Evolutionary conservation across 2,888 invertebrate species (phyloP).

Genomic region (Drosophila niveifrons): DNA sequence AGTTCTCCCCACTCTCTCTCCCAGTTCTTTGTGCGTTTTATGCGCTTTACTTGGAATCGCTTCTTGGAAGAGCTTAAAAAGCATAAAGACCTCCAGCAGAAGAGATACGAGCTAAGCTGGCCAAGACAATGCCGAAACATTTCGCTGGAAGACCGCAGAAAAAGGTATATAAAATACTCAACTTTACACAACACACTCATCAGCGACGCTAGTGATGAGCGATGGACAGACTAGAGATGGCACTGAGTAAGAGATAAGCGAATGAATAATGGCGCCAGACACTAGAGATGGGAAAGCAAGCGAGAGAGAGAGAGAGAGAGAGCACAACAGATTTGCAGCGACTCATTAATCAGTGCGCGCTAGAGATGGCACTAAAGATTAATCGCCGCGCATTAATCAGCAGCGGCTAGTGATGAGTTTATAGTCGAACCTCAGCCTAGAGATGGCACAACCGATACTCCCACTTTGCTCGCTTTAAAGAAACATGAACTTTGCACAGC

Average conservation of each 20-base stretch:
- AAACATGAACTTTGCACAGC: background rate
- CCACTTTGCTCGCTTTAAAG: background rate
- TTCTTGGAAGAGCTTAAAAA: conserved; percentile 58
- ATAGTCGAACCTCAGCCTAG: background rate
- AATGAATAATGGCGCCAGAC: background rate
- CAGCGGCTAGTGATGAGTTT: background rate
- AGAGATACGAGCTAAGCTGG: conserved; percentile 20
- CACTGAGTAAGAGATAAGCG: background rate
- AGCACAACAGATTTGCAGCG: background rate
- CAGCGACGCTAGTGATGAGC: conserved; percentile 7
- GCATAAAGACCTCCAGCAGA: conserved; percentile 16
- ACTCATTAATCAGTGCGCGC: background rate
- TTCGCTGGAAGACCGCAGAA: conserved; percentile 48
- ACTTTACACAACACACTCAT: conserved; percentile 30
- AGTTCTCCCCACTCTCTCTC: conserved; percentile 23
- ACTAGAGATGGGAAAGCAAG: conserved; percentile 4
- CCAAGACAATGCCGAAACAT: conserved; percentile 45
- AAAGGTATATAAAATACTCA: conserved; percentile 42
- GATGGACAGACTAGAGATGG: background rate
- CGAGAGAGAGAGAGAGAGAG: no score
- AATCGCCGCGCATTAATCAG: background rate
- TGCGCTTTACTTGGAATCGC: conserved; percentile 60
- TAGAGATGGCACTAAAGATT: background rate
- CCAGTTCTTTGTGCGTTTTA: conserved; percentile 37
- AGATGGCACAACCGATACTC: background rate